Evolutionary conservation across 2,888 invertebrate species (phyloP), one percentile per base, ranked within the genome.

Genomic region (Pristionchus japonicus): DNA sequence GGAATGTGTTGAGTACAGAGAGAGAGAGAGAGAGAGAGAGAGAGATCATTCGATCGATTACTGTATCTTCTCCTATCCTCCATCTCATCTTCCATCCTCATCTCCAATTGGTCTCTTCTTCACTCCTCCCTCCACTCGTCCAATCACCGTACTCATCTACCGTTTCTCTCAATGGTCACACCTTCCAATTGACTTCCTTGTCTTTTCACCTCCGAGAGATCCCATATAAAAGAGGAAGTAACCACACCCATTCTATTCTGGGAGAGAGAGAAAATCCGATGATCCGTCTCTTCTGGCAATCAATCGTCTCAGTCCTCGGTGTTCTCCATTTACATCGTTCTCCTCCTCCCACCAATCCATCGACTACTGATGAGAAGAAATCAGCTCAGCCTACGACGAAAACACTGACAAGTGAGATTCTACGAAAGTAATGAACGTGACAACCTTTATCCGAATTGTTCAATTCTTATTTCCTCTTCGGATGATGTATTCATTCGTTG

Each of bases 241-340:
- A n/a, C 64, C 64, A 67, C 64, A 67, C 64, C 64, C 64, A 67
- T 31, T 67, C 64, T 67, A 67, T 67, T 67, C 64, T 67, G 27
- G 31, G 64, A 67, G 64, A n/a, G 61, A 61, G n/a, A n/a, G n/a
- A 20, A 13, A 6, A 57, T 15, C 17, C 15, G 3, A 67, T 67
- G 64, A 17, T 67, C 7, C 31, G 64, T 2, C 27, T 67, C 11
- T 13, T 67, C 11, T 27, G 27, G 34, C 31, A 67, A 57, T 57
- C 57, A 57, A n/a, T 57, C 57, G 57, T 57, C 4, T 3, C 57
- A 20, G 31, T 67, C 64, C 64, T 67, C 13, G 64, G 64, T 13
- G 64, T 67, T 67, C 34, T 67, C 17, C 64, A 67, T 67, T 31
- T 67, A 27, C 20, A 34, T 67, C 64, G 64, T 13, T 17, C 64